Base-by-base conservation (phyloP, 2,888 invertebrate species). In the Nephrotoma guestfalica region DNA sequence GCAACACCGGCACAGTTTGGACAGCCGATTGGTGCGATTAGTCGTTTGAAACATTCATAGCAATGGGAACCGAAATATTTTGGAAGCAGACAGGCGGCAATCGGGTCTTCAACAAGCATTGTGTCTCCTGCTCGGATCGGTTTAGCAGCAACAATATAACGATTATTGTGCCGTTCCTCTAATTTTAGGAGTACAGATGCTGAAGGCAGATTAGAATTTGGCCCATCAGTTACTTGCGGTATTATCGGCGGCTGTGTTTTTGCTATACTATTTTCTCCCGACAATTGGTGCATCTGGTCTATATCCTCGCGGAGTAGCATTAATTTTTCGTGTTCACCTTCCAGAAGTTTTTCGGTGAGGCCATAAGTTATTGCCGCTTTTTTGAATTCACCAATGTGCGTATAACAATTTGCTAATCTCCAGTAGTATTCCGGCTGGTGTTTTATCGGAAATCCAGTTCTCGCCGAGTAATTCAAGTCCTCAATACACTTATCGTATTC, bases 21-120 rank as follows among this genome's bases (percentile, higher is more conserved):
- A 89, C 97, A 97, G 88, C 95, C 94, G 6, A 96, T 91, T 0
- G 96, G 95, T 0, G 95, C 94, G 87, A 92, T 91, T 85, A 95
- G 96, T 96, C 95, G 94, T 89, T 93, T 92, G 88, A 96, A 96
- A 89, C 97, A 97, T 90, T 96, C 94, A 88, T 95, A 94, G 89
- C 97, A 97, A 90, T 96, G 95, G 0, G 95, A 94, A 2, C 96
- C 96, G 89, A 94, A 95, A 90, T 93, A 94, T 88, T 95, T 95
- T 0, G 95, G 94, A 13, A 96, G 91, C 0, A 97, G 92, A 89
- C 95, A 95, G 0, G 96, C 94, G 0, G 95, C 96, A 88, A 94
- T 94, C 0, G 97, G 96, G 45, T 92, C 91, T 90, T 97, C 97
- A 1, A 93, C 93, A 0, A 96, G 92, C 13, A 97, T 90, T 0